Percentiles rank a stretch among this genome's conserved stretches.
Conservation (phyloP, 2,797 vertebrate species). For the Scomberomorus guttatus region DNA sequence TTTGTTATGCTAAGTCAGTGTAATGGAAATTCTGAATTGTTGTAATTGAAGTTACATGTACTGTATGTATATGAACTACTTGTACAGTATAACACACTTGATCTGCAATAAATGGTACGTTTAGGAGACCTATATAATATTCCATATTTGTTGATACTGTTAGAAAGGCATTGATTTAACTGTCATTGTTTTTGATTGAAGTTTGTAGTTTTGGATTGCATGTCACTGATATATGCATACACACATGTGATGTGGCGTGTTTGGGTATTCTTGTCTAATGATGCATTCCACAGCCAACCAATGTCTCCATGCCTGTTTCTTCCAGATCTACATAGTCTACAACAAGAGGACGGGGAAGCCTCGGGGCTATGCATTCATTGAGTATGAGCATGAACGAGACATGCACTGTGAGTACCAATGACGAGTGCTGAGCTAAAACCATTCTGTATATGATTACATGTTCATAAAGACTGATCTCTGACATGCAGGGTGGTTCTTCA, state of each 20-base stretch:
- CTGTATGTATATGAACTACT: neutral
- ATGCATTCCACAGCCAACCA: neutral
- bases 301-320: slow-evolving; percentile 7
- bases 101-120: neutral
- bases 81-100: too few relatives aligned
- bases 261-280: neutral
- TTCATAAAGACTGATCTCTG: slow-evolving; percentile 11
- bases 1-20: neutral
- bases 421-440: neutral
- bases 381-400: slow-evolving; percentile 96
- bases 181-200: neutral
- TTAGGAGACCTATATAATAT: neutral
- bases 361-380: slow-evolving; percentile 96
- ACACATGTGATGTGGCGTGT: neutral
- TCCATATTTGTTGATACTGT: neutral
- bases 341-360: slow-evolving; percentile 95
- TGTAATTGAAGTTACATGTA: neutral
- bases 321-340: slow-evolving; percentile 96
- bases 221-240: neutral
- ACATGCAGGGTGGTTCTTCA: slow-evolving; percentile 13
- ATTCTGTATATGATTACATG: neutral
- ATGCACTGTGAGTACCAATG: slow-evolving; percentile 96
- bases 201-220: neutral
- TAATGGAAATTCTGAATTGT: neutral
- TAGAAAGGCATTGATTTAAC: neutral